A percentile compares a stretch with the other conserved stretches of the same genome.
Conservation (phyloP, 1,140 invertebrate genomes). For the Apolygus lucorum region DNA sequence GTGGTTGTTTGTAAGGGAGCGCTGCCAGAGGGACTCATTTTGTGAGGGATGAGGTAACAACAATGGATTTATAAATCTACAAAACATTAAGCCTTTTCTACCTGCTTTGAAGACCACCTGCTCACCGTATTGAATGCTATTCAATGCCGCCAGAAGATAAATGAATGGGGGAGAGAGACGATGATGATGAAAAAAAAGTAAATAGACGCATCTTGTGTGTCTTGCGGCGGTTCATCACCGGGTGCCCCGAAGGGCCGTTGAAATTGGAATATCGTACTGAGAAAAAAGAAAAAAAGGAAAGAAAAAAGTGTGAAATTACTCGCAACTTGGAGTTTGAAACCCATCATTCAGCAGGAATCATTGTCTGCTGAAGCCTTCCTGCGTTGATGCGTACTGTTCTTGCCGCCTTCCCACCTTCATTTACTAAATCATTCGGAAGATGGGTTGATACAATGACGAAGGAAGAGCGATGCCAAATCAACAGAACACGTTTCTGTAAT, state of each 20-base stretch:
- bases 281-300: no score
- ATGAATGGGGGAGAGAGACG: neutral
- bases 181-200: neutral
- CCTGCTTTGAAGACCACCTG: neutral
- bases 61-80: neutral
- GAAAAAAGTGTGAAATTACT: no score
- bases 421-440: no score
- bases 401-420: no score
- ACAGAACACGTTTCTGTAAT: no score
- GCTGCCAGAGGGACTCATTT: neutral
- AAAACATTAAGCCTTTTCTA: neutral
- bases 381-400: no score
- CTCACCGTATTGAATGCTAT: neutral
- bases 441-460: no score
- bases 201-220: neutral
- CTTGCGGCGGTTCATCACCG: neutral
- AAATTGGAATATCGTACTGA: no score
- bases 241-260: neutral
- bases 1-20: neutral
- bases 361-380: no score
- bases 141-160: neutral
- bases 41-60: neutral
- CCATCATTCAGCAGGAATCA: no score
- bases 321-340: no score
- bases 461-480: no score